Evolutionary conservation across 2,888 invertebrate species (phyloP).

Genomic region (Balanococcus diminutus): DNA sequence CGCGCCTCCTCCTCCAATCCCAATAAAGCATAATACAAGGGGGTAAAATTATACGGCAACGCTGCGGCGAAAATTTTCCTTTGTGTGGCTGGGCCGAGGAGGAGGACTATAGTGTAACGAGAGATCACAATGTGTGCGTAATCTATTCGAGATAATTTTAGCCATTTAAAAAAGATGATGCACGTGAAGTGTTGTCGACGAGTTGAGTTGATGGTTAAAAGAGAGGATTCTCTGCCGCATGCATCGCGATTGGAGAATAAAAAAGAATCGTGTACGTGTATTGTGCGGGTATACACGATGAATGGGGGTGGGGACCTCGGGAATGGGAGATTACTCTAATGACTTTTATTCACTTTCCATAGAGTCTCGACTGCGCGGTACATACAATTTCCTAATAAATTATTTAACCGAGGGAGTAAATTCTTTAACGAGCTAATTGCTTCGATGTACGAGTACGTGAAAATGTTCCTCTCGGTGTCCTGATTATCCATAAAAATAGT

Average conservation of each 20-base stretch:
- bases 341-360: slow-evolving; percentile 9
- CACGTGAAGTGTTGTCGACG: background rate
- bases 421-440: slow-evolving; percentile 15
- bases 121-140: background rate
- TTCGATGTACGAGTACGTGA: background rate
- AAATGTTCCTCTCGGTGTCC: no score
- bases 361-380: background rate
- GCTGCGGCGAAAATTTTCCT: background rate
- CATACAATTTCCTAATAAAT: slow-evolving; percentile 6
- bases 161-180: background rate
- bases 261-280: background rate
- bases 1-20: background rate
- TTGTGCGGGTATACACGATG: background rate
- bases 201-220: background rate
- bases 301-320: background rate
- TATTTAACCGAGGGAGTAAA: slow-evolving; percentile 8
- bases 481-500: no score
- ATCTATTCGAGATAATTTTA: slow-evolving; percentile 11
- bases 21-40: background rate
- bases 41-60: background rate
- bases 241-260: background rate
- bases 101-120: background rate
- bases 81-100: background rate
- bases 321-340: background rate
- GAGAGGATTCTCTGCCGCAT: background rate